phyloP scores from a whole-genome alignment of 2,113 vertebrate genomes.

The Cisticola juncidis region DNA sequence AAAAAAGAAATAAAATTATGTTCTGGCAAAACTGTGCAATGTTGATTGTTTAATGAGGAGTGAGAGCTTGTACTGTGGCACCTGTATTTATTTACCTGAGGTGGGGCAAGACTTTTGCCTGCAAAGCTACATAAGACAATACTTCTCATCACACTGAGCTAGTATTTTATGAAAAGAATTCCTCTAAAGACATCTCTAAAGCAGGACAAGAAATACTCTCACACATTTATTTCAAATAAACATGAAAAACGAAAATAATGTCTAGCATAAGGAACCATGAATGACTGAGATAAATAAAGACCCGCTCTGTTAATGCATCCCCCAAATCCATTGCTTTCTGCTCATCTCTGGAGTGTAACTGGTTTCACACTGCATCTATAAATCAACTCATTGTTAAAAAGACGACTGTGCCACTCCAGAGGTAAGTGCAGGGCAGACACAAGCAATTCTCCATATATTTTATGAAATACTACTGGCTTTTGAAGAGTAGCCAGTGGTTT shows the following conservation, averaged over 20 bases:
- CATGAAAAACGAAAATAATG: neutral
- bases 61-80: neutral
- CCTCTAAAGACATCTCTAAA: neutral
- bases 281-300: neutral
- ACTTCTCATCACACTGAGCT: neutral
- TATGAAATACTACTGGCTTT: neutral
- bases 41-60: neutral
- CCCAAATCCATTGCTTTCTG: neutral
- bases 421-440: neutral
- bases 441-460: neutral
- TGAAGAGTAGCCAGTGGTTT: neutral
- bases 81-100: neutral
- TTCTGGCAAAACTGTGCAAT: neutral
- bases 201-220: neutral
- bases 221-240: neutral
- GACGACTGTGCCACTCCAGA: neutral
- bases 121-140: neutral
- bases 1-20: neutral
- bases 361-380: neutral
- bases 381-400: neutral
- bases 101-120: neutral
- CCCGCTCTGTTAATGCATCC: neutral
- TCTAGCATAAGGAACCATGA: neutral
- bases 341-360: neutral
- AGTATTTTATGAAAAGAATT: neutral